Conservation (phyloP, 2,888 invertebrate genomes). For the Frankliniella fusca region DNA sequence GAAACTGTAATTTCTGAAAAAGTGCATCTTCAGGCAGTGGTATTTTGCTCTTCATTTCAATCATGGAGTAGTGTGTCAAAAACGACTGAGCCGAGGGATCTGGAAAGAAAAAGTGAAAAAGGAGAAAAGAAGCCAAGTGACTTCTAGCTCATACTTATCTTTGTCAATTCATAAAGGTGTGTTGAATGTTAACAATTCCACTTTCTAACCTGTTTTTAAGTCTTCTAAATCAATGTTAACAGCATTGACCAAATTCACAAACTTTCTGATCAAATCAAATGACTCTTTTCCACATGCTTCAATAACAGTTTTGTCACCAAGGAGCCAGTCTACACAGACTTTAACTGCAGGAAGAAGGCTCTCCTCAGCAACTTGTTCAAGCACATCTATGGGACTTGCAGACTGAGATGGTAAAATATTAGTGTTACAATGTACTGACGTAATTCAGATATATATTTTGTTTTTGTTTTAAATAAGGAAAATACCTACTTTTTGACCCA, state of each 20-base stretch:
- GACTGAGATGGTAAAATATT: neutral
- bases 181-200: neutral
- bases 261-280: constrained; percentile 71
- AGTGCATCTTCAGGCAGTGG: constrained; percentile 73
- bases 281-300: constrained; percentile 75
- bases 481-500: no score
- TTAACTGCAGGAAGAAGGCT: constrained; percentile 65
- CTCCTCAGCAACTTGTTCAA: constrained; percentile 54
- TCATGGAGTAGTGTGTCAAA: constrained; percentile 50
- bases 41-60: constrained; percentile 58
- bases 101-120: constrained; percentile 32
- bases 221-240: constrained; percentile 48
- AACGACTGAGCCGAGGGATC: constrained; percentile 36
- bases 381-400: constrained; percentile 51
- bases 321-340: constrained; percentile 79
- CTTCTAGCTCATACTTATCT: no score
- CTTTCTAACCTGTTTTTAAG: neutral
- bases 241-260: constrained; percentile 75
- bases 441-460: neutral
- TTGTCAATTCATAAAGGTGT: no score
- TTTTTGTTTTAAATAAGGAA: neutral
- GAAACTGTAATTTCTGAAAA: constrained; percentile 64
- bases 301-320: constrained; percentile 71
- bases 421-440: neutral
- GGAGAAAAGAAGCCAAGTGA: no score